phyloP scores from a whole-genome alignment of 2,113 vertebrate species.

The Scomber japonicus region DNA sequence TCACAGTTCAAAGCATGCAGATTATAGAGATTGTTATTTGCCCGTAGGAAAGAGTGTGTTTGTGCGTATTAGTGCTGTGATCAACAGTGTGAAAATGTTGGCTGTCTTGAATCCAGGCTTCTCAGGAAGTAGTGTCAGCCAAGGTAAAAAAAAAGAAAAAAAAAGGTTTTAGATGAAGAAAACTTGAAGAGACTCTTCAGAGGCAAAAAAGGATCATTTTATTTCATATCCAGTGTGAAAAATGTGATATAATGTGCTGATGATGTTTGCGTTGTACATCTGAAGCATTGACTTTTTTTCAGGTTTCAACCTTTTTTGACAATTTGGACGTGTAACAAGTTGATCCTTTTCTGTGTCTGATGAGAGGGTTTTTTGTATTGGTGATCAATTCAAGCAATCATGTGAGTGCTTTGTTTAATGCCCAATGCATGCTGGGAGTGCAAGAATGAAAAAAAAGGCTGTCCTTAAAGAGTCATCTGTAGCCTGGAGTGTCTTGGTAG shows the following conservation, averaged over 20 bases:
- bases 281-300: background rate
- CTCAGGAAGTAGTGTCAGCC: background rate
- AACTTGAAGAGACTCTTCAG: no score
- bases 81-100: background rate
- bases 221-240: background rate
- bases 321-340: background rate
- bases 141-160: background rate
- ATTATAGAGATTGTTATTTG: background rate
- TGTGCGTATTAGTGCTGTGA: background rate
- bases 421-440: background rate
- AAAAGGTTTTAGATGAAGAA: background rate
- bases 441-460: no score
- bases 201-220: no score
- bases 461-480: no score
- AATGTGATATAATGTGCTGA: background rate
- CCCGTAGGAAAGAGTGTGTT: background rate
- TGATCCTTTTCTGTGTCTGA: background rate
- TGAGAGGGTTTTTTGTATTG: background rate
- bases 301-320: background rate
- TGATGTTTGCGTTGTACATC: background rate
- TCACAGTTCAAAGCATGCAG: slow-evolving; percentile 16
- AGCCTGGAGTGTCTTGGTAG: background rate
- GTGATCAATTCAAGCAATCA: no score
- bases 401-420: background rate
- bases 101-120: background rate